A percentile compares a stretch with the other conserved stretches of the same genome.
These are phyloP conservation scores for Cetonia aurata DNA, from an alignment of 2,888 invertebrate genomes.

Conservation along the genomic window DNA sequence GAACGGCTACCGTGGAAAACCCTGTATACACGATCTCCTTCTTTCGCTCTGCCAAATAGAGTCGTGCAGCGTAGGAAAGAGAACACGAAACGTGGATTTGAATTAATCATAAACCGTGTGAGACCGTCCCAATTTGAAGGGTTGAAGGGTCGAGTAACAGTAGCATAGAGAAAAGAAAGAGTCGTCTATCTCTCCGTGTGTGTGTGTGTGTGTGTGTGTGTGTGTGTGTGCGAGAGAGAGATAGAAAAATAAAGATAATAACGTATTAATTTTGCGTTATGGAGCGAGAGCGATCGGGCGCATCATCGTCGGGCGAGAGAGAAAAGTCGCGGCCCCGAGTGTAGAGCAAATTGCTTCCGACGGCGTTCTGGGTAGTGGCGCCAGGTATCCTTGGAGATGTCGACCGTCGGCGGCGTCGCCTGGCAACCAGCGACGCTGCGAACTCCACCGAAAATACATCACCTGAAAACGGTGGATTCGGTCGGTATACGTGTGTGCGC, in stretches of 20 bases:
- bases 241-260: constrained; percentile 38
- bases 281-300: constrained; percentile 54
- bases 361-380: constrained; percentile 72
- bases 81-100: no score
- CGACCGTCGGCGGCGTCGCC: constrained; percentile 67
- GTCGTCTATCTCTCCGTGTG: no score
- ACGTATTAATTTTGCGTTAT: constrained; percentile 63
- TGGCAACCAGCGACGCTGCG: constrained; percentile 69
- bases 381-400: constrained; percentile 70
- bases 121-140: no score
- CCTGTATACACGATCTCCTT: no score
- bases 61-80: no score
- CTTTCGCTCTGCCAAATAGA: no score
- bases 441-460: constrained; percentile 50
- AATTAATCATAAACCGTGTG: no score
- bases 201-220: no score
- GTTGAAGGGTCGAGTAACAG: no score
- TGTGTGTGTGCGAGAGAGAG: no score
- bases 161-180: no score
- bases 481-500: constrained; percentile 4
- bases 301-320: constrained; percentile 32
- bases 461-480: constrained; percentile 57
- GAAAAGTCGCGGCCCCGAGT: constrained; percentile 38
- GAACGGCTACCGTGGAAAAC: no score
- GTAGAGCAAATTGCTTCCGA: constrained; percentile 71